Base-by-base conservation (phyloP, 1,140 invertebrate genomes). In the Microplitis mediator region DNA sequence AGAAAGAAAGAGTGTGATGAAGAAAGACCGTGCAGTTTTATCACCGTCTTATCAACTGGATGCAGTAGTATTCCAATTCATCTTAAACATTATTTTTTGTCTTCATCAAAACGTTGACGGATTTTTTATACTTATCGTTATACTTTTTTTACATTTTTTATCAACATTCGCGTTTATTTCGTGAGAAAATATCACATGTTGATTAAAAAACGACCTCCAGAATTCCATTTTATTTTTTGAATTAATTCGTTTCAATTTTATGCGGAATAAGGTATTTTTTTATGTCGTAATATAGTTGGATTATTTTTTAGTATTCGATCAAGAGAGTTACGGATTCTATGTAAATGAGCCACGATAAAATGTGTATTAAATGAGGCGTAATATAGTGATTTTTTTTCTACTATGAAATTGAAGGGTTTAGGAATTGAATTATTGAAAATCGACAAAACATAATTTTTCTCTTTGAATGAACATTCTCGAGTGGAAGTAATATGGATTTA, bases 401-500 rank as follows among this genome's bases (percentile, higher is more conserved):
- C 31, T 64, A n/a, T n/a, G 23, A 31, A 31, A 61, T 31, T 31
- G 2, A 4, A 32, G 31, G 58, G 58, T 4, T 61, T 11, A 61
- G 4, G 14, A 9, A 61, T 31, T 61, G 58, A 61, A 31, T 31
- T 31, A 61, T 61, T 61, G 16, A 32, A 61, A 31, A 61, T 61
- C 58, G 31, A 31, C 58, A 61, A 16, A 16, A 32, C 58, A 61
- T 31, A 8, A 31, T 31, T 61, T 61, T 61, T 61, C 58, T 3
- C 58, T 61, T 61, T 23, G 58, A 61, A 23, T 11, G 39, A 45
- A 45, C 32, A 31, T 32, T 31, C 13, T 31, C 14, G 34, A 61
- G 16, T 61, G 58, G 58, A 61, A 61, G 23, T 61, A 61, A 61
- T 34, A 32, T 4, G 58, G 31, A 61, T 61, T 16, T 61, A 61